A percentile compares a stretch with the other conserved stretches of the same genome.
Evolutionary conservation across 2,797 vertebrate species (phyloP).

Genomic region (Pitangus sulphuratus): DNA sequence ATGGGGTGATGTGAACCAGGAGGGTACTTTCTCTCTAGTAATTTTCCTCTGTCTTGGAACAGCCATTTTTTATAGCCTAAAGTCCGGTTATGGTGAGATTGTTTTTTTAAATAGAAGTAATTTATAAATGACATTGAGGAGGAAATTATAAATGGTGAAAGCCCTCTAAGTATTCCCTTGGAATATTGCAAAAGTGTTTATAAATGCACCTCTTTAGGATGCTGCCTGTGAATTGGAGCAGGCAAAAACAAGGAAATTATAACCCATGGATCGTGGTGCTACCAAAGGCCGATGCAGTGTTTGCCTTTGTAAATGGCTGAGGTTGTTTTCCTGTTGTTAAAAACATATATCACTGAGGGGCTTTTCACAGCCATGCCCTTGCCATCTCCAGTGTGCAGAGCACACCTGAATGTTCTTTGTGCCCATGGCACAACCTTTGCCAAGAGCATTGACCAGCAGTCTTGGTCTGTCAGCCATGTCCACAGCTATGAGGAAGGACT

Average conservation of each 20-base stretch:
- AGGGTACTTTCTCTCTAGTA: neutral
- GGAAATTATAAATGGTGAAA: neutral
- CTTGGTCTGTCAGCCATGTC: neutral
- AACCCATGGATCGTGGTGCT: neutral
- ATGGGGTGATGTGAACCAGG: neutral
- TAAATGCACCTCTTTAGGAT: neutral
- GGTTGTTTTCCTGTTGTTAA: neutral
- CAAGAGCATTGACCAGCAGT: rapidly evolving
- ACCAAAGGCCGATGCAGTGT: neutral
- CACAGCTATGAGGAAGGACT: neutral
- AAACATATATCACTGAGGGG: neutral
- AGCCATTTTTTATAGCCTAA: neutral
- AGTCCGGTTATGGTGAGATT: neutral
- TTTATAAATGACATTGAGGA: slow-evolving; percentile 21
- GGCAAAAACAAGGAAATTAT: neutral
- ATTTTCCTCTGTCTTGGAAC: neutral
- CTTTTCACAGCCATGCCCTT: neutral
- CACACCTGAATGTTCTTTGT: neutral
- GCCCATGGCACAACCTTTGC: neutral
- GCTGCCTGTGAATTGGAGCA: neutral
- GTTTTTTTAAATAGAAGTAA: slow-evolving; percentile 35
- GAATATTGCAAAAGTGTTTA: neutral
- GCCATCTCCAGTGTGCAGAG: neutral
- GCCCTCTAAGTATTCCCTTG: neutral
- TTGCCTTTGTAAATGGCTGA: neutral